Evolutionary conservation across 2,113 vertebrate species (phyloP), one percentile per base, ranked within the genome.

Genomic region (Rhodinocichla rosea): DNA sequence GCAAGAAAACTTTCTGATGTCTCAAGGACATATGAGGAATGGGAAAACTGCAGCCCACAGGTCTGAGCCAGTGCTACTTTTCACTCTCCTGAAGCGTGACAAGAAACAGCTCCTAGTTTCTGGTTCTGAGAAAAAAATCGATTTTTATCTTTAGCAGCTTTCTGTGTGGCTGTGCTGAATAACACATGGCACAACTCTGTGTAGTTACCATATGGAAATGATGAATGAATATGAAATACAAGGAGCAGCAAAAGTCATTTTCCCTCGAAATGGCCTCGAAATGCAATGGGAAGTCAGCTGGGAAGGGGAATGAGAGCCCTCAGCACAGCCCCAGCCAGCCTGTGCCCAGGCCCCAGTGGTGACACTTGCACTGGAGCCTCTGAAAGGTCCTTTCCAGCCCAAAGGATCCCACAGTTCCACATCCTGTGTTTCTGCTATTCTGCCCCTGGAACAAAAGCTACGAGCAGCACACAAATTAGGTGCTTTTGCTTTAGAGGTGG

Each of bases 91-190:
- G 95, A 95, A 89, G 96, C 56, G 23, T 78, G 96, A 92, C 75
- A 95, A 91, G 94, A 97, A 97, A 79, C 97, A 95, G 97, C 96
- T 97, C 93, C 87, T 45, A 27, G 78, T 19, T 75, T 86, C 78
- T 37, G 73, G 39, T 95, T 86, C 94, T 32, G 87, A 94, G 96
- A 67, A 83, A 93, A 80, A 95, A 89, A 19, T 42, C 11, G 13
- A 37, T 92, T 81, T 90, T 71, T 39, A 70, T 70, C 39, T 24
- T 49, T 45, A 94, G 90, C 89, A 95, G 87, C 65, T 87, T 90
- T 85, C 92, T 8, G 27, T 64, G 53, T 40, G 74, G 30, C 84
- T 91, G 92, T 78, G 87, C 91, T 91, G 89, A 76, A 82, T 74
- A 81, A 81, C 83, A 93, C 88, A 65, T 21, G 73, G 74, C 94